phyloP scores from a whole-genome alignment of 1,140 invertebrate species.

The Halictus rubicundus region DNA sequence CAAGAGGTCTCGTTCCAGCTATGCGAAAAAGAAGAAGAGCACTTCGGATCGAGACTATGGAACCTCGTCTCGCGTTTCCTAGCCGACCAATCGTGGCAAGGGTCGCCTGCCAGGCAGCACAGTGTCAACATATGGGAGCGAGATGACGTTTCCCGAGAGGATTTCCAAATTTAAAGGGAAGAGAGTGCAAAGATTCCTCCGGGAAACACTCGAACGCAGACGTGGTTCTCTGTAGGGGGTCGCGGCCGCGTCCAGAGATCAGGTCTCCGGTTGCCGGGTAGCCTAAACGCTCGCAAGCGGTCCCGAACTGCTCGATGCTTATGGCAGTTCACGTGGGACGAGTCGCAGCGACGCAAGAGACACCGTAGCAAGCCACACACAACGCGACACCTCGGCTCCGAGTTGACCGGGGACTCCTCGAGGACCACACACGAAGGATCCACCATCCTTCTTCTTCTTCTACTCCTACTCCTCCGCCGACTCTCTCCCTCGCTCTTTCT shows the following conservation, averaged over 20 bases:
- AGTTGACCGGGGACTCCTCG: slow-evolving; percentile 64
- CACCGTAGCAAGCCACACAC: slow-evolving; percentile 76
- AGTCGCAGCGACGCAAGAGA: slow-evolving; percentile 60
- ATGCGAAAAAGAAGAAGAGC: no score
- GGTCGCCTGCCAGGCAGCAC: no score
- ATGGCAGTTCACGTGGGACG: slow-evolving; percentile 54
- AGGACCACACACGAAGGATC: slow-evolving; percentile 78
- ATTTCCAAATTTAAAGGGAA: not conserved
- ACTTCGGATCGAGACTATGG: no score
- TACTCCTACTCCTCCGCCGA: slow-evolving; percentile 30
- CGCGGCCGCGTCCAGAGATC: not conserved
- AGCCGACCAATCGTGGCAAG: no score
- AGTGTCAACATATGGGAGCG: not conserved
- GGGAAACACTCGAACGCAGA: not conserved
- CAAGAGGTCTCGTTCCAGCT: no score
- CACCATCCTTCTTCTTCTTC: slow-evolving; percentile 57
- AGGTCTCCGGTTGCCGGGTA: not conserved
- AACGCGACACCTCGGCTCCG: slow-evolving; percentile 74
- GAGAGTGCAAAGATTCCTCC: no score
- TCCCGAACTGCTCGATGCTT: slow-evolving; percentile 32
- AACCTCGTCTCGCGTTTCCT: no score
- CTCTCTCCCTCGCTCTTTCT: slow-evolving; percentile 41
- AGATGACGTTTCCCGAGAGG: not conserved
- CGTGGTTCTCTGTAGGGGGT: slow-evolving; percentile 34
- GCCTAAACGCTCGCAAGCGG: slow-evolving; percentile 1